Base-by-base conservation (phyloP, 1,140 invertebrate species). In the Listronotus bonariensis region DNA sequence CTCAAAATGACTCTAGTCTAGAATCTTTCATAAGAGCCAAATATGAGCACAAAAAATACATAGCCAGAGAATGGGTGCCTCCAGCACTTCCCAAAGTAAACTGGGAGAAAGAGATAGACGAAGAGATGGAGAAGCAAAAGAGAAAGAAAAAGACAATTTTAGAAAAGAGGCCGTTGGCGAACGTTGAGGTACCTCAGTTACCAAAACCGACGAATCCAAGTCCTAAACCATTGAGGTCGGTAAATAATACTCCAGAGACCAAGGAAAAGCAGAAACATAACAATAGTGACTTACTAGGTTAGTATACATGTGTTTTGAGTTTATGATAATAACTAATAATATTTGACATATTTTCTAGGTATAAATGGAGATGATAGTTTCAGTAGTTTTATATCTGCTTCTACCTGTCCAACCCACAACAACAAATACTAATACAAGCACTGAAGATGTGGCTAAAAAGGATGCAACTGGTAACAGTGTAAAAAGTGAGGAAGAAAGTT, bases 41-140 rank as follows among this genome's bases (percentile, higher is more conserved):
- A 82, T 99, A 99, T 81, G 97, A 99, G 79, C 91, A 95, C 72
- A 98, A 97, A 81, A 98, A 97, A 76, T 99, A 98, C 78, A 93
- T 98, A 73, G 96, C 96, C 18, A 88, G 91, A 71, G 96, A 98
- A 82, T 99, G 95, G 95, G 92, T 97, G 38, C 91, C 89, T 55
- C 92, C 92, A 20, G 82, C 90, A 43, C 84, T 91, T 56, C 90
- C 92, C 14, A 92, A 94, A 82, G 89, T 92, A 34, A 88, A 88
- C 79, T 88, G 86, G 85, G 91, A 93, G 70, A 91, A 92, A 76
- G 92, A 93, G 75, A 88, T 95, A 54, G 92, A 95, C 68, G 90
- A 95, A 80, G 90, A 94, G 81, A 86, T 91, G 53, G 89, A 92
- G 76, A 84, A 84, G 70, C 88, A 90, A 74, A 92, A 91, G 71